Conservation (phyloP, 2,888 invertebrate species). For the Chamaedrilus cognettii region DNA sequence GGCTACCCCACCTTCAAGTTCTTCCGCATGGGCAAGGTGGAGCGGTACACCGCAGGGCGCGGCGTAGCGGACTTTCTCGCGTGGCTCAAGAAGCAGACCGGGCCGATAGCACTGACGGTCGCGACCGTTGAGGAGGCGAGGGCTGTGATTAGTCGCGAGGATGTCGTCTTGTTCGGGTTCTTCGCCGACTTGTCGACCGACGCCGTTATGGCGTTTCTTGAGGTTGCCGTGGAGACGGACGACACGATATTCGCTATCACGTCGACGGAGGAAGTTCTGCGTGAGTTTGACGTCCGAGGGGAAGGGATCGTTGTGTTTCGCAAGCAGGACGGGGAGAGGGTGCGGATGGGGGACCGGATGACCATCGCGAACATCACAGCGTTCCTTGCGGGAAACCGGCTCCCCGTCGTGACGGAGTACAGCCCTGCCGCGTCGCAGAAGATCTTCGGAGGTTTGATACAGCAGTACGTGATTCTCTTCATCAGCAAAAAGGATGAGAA, state of each 20-base stretch:
- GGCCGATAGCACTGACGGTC: constrained; percentile 86
- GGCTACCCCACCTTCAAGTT: constrained; percentile 99
- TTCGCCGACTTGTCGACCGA: constrained; percentile 71
- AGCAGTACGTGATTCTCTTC: constrained; percentile 94
- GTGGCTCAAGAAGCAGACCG: constrained; percentile 97
- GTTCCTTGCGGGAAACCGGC: constrained; percentile 80
- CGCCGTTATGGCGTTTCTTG: constrained; percentile 80
- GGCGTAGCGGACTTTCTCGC: constrained; percentile 87
- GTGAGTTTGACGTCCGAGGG: constrained; percentile 77
- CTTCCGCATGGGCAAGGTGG: constrained; percentile 81
- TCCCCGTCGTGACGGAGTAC: constrained; percentile 93
- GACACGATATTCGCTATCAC: constrained; percentile 89
- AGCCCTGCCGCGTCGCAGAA: constrained; percentile 96
- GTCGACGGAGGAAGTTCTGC: constrained; percentile 74
- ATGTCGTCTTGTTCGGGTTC: constrained; percentile 75
- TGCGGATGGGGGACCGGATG: constrained; percentile 62
- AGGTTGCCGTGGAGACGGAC: constrained; percentile 79
- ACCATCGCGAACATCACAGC: constrained; percentile 71
- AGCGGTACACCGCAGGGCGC: constrained; percentile 90
- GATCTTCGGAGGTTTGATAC: constrained; percentile 97
- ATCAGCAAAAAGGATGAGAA: constrained; percentile 75
- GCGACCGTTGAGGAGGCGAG: constrained; percentile 74
- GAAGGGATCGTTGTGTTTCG: constrained; percentile 88
- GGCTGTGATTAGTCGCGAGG: constrained; percentile 75
- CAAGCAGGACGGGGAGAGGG: constrained; percentile 63